Evolutionary conservation across 64 coral and sea anemone species (phyloP).

Genomic region (Stichodactyla mertensii): DNA sequence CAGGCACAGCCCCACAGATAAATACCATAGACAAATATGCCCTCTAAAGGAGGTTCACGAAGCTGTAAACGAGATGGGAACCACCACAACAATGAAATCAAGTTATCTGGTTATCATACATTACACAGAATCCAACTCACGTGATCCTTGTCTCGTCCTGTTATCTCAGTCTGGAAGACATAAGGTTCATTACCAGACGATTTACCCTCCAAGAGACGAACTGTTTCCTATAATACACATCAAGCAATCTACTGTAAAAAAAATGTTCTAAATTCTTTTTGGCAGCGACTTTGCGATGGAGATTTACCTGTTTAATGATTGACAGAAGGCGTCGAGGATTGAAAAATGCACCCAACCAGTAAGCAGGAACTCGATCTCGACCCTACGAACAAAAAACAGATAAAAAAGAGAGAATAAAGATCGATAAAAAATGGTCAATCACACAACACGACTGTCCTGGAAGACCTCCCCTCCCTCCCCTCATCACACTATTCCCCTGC

Average conservation of each 20-base stretch:
- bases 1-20: slow-evolving; percentile 98
- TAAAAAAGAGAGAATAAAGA: background rate
- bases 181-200: slow-evolving; percentile 67
- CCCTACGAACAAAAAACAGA: slow-evolving; percentile 34
- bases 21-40: slow-evolving; percentile 92
- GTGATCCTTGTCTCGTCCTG: slow-evolving; percentile 96
- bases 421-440: background rate
- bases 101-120: background rate
- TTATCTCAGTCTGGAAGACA: slow-evolving; percentile 96
- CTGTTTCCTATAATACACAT: slow-evolving; percentile 55
- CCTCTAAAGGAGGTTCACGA: slow-evolving; percentile 89
- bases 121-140: slow-evolving; percentile 33
- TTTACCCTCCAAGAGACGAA: slow-evolving; percentile 71
- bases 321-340: slow-evolving; percentile 79
- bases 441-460: too few relatives aligned
- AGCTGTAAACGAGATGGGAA: slow-evolving; percentile 43
- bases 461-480: too few relatives aligned
- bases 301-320: slow-evolving; percentile 86
- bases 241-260: background rate
- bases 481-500: background rate
- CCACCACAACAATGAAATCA: background rate
- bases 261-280: background rate
- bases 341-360: slow-evolving; percentile 97
- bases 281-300: background rate
- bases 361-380: slow-evolving; percentile 89